phyloP scores from a whole-genome alignment of 2,888 invertebrate species.

The Cyaniris semiargus region DNA sequence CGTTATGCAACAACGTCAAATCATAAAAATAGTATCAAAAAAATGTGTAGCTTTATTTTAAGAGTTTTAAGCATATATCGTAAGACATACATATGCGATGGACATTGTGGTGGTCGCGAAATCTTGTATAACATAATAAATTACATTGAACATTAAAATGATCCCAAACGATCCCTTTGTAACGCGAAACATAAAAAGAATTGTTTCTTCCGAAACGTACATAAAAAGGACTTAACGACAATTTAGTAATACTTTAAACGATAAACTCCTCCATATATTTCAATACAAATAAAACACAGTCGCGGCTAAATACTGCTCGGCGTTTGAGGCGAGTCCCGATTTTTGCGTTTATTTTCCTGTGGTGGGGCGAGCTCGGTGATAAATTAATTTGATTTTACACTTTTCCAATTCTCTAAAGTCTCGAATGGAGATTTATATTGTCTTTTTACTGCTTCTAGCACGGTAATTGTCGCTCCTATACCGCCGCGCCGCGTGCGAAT shows the following conservation, averaged over 20 bases:
- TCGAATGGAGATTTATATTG: constrained; percentile 34
- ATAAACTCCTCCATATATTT: constrained; percentile 26
- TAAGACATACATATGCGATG: not conserved
- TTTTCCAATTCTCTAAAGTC: constrained; percentile 27
- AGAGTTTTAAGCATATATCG: too few species aligned
- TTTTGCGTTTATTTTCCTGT: constrained; percentile 23
- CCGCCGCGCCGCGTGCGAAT: constrained; percentile 61
- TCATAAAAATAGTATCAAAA: not conserved
- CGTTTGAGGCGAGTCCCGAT: constrained; percentile 3
- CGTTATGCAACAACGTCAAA: not conserved
- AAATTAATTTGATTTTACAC: constrained; percentile 32
- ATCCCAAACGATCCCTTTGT: constrained; percentile 6
- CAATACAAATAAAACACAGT: constrained; percentile 27
- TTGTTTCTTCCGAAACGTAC: constrained; percentile 23
- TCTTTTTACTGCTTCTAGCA: constrained; percentile 46
- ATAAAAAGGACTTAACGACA: constrained; percentile 21
- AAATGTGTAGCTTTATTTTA: not conserved
- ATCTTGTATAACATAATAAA: not conserved
- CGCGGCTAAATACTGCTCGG: constrained; percentile 28
- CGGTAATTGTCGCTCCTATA: constrained; percentile 66
- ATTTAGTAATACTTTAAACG: constrained; percentile 23
- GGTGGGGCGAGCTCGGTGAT: constrained; percentile 21
- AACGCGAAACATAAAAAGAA: not conserved
- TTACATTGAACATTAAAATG: constrained; percentile 1
- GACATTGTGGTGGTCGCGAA: not conserved